These are phyloP conservation scores for Anas platyrhynchos DNA, from an alignment of 2,113 vertebrate genomes.

Conservation along the genomic window DNA sequence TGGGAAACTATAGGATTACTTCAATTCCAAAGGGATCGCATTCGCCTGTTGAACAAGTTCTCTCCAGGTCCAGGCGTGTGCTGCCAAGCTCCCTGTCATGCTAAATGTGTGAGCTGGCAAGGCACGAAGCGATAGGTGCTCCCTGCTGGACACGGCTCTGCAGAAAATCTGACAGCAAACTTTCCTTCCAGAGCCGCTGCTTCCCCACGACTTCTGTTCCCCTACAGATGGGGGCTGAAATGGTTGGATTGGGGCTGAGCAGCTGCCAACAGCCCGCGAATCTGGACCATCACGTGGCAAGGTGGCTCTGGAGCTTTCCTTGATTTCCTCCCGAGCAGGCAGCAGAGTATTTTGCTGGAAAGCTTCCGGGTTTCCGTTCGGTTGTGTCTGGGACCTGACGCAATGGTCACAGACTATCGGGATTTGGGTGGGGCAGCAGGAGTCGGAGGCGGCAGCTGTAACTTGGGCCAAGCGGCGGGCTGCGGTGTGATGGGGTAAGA, in stretches of 20 bases:
- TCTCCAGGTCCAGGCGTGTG: rapidly evolving
- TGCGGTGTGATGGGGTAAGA: not conserved
- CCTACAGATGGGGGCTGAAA: not conserved
- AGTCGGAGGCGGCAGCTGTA: not conserved
- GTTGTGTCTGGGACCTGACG: not conserved
- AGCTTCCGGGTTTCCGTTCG: rapidly evolving
- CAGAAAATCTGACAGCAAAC: not conserved
- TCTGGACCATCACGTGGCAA: not conserved
- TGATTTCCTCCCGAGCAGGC: not conserved
- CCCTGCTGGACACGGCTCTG: not conserved
- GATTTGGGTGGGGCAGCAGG: not conserved
- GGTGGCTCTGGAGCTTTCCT: not conserved
- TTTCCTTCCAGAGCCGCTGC: not conserved
- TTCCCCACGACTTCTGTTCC: not conserved
- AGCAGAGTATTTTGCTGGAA: not conserved
- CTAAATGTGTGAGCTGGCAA: rapidly evolving
- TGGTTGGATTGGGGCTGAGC: not conserved
- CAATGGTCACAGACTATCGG: not conserved
- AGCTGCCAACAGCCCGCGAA: not conserved
- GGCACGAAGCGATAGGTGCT: not conserved
- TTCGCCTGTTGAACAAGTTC: not conserved
- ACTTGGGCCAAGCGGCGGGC: not conserved
- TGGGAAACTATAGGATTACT: not conserved
- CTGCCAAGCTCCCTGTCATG: not conserved
- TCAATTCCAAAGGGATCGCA: not conserved